These are phyloP conservation scores for Anastrepha obliqua DNA, from an alignment of 1,140 invertebrate genomes.

Conservation along the genomic window DNA sequence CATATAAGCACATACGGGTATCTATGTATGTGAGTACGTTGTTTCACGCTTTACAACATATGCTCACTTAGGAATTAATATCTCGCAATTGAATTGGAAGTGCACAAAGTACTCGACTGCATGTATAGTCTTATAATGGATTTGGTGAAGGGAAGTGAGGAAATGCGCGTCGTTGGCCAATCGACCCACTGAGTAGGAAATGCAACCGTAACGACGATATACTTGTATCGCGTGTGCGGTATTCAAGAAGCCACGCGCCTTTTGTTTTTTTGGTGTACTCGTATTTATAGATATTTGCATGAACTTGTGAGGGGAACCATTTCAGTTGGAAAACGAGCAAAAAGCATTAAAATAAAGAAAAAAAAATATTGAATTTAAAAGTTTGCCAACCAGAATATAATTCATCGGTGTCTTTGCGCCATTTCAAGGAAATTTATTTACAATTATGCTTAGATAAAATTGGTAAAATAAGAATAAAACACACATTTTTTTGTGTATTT, in stretches of 20 bases:
- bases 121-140: neutral
- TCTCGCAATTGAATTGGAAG: neutral
- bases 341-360: no score
- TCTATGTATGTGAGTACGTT: neutral
- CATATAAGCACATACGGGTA: neutral
- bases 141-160: constrained; percentile 49
- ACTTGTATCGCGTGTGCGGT: constrained; percentile 17
- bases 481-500: neutral
- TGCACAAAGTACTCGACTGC: neutral
- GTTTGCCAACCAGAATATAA: neutral
- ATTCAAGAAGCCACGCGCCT: neutral
- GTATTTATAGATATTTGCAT: neutral
- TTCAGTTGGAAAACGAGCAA: no score
- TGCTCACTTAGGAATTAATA: neutral
- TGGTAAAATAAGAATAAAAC: neutral
- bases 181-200: constrained; percentile 41
- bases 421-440: neutral
- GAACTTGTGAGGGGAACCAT: no score
- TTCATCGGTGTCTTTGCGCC: constrained; percentile 29
- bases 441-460: neutral
- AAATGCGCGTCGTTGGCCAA: constrained; percentile 5
- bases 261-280: neutral
- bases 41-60: neutral
- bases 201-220: constrained; percentile 19
- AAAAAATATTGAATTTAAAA: neutral